Percentiles rank a stretch among this genome's conserved stretches.
Conservation (phyloP, 2,888 invertebrate species). For the Thelaira solivaga region DNA sequence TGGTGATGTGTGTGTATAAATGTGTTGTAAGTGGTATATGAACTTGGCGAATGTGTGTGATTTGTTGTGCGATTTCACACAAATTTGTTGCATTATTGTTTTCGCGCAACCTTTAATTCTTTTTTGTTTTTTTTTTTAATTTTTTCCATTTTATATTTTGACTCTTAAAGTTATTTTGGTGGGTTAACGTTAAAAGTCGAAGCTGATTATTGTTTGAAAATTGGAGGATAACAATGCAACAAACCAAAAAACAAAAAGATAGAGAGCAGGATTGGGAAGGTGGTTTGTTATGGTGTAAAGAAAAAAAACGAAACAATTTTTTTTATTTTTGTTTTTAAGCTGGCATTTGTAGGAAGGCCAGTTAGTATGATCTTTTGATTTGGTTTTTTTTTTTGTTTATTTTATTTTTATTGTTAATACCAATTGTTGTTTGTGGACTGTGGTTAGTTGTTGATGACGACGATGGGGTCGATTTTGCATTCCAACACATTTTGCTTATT, state of each 20-base stretch:
- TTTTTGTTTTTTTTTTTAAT: constrained; percentile 27
- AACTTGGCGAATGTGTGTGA: constrained; percentile 59
- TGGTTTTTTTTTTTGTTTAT: constrained; percentile 17
- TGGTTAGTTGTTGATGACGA: constrained; percentile 37
- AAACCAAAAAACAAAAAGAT: constrained; percentile 13
- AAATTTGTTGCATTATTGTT: constrained; percentile 65
- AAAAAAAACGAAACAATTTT: constrained; percentile 31
- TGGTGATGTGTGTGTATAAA: not conserved
- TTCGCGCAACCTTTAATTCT: constrained; percentile 62
- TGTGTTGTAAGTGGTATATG: constrained; percentile 14
- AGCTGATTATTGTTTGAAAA: constrained; percentile 59
- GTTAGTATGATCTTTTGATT: constrained; percentile 43
- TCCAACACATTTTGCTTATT: constrained; percentile 77
- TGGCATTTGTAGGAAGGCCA: constrained; percentile 56
- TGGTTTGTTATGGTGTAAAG: constrained; percentile 31
- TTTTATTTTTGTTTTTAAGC: not conserved
- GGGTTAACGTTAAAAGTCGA: constrained; percentile 49
- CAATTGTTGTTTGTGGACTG: constrained; percentile 42
- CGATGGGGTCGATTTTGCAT: constrained; percentile 67
- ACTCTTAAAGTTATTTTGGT: constrained; percentile 38
- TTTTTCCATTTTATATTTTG: constrained; percentile 16
- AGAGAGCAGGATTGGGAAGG: constrained; percentile 19
- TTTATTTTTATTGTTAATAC: constrained; percentile 19
- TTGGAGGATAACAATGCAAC: constrained; percentile 54
- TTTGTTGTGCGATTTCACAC: constrained; percentile 64